Evolutionary conservation across 1,140 invertebrate species (phyloP).

Genomic region (Glomeris maerens): DNA sequence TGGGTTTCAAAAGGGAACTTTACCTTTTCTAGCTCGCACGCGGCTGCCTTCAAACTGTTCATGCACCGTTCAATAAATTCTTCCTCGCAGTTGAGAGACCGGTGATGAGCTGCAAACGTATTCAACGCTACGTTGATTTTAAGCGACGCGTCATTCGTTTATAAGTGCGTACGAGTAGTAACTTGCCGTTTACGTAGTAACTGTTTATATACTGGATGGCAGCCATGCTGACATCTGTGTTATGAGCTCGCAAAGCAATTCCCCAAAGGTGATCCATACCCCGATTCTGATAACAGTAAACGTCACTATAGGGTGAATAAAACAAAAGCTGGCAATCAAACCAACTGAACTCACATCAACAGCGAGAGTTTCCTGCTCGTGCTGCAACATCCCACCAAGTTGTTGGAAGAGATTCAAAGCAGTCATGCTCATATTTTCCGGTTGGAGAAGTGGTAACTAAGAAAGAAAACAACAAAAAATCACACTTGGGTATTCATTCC

Average conservation of each 20-base stretch:
- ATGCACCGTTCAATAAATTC: slow-evolving; percentile 77
- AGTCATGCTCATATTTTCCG: slow-evolving; percentile 80
- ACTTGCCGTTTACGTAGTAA: slow-evolving; percentile 77
- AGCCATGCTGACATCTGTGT: slow-evolving; percentile 83
- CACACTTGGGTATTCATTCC: no score
- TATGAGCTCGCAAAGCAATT: slow-evolving; percentile 72
- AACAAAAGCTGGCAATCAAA: no score
- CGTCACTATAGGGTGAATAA: no score
- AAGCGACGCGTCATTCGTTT: neutral
- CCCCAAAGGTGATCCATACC: slow-evolving; percentile 89
- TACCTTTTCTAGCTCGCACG: slow-evolving; percentile 46
- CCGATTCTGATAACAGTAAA: slow-evolving; percentile 31
- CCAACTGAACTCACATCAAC: slow-evolving; percentile 15
- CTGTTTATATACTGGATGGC: slow-evolving; percentile 85
- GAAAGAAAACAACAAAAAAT: no score
- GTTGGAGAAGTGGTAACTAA: slow-evolving; percentile 61
- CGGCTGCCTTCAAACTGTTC: slow-evolving; percentile 67
- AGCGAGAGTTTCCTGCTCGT: no score
- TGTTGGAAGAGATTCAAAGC: slow-evolving; percentile 80
- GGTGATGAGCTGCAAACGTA: slow-evolving; percentile 24
- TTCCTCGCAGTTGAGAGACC: slow-evolving; percentile 60
- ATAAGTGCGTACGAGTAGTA: neutral
- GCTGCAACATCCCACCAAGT: slow-evolving; percentile 63
- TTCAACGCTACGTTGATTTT: slow-evolving; percentile 3
- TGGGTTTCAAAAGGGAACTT: no score